A percentile compares a stretch with the other conserved stretches of the same genome.
Conservation (phyloP, 2,113 vertebrate species). For the Mesocricetus auratus region DNA sequence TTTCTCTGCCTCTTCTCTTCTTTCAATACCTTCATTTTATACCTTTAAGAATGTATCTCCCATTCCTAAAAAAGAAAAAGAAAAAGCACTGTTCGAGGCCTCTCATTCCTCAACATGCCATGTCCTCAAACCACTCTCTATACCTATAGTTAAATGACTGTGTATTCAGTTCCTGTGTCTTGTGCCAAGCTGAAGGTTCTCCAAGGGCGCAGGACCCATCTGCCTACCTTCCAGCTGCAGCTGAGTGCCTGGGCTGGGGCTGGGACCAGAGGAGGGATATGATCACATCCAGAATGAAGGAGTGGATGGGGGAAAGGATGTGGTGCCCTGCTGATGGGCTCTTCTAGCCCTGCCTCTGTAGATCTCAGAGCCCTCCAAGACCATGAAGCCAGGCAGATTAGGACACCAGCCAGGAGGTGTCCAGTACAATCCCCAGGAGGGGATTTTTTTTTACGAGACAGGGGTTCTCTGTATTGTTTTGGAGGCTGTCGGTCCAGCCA, state of each 20-base stretch:
- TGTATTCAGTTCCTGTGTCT: neutral
- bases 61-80: neutral
- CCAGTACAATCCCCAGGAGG: neutral
- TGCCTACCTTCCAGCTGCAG: neutral
- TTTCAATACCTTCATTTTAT: neutral
- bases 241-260: neutral
- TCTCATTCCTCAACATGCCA: neutral
- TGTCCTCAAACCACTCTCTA: neutral
- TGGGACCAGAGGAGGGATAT: neutral
- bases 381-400: neutral
- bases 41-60: neutral
- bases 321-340: neutral
- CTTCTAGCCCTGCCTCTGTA: fast-evolving
- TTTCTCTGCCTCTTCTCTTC: neutral
- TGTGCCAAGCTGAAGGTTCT: neutral
- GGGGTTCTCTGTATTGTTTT: too few species aligned
- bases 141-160: neutral
- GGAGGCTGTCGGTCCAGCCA: too few species aligned
- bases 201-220: neutral
- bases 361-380: neutral
- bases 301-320: neutral
- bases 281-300: neutral
- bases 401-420: neutral
- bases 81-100: neutral
- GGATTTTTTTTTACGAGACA: too few species aligned